Conservation (phyloP, 2,888 invertebrate genomes). For the Chymomyza fuscimana region DNA sequence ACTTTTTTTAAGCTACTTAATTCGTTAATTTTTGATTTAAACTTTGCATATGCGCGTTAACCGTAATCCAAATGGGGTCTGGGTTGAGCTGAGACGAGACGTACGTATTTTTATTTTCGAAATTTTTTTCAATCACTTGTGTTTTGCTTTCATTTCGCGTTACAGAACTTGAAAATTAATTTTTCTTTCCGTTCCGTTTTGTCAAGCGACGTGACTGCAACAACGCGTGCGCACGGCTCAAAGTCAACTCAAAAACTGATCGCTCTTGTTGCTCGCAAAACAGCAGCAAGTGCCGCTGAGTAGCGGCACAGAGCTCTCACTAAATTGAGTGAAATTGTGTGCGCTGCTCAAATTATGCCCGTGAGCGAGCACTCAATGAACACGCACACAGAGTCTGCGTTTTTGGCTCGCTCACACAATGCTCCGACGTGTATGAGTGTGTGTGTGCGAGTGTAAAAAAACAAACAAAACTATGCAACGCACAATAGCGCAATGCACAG, state of each 20-base stretch:
- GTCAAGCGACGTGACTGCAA: slow-evolving; percentile 47
- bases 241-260: slow-evolving; percentile 79
- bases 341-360: slow-evolving; percentile 46
- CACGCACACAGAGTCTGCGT: slow-evolving; percentile 62
- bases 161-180: slow-evolving; percentile 23
- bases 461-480: slow-evolving; percentile 66
- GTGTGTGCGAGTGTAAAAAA: slow-evolving; percentile 24
- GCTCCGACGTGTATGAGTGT: not conserved
- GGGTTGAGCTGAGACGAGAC: slow-evolving; percentile 45
- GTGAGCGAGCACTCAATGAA: slow-evolving; percentile 71
- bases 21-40: slow-evolving; percentile 25
- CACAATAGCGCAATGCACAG: slow-evolving; percentile 62
- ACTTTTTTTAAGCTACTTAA: not conserved
- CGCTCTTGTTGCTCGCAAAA: slow-evolving; percentile 46
- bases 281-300: slow-evolving; percentile 59
- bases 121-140: slow-evolving; percentile 21
- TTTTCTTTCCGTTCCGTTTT: slow-evolving; percentile 25
- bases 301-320: slow-evolving; percentile 14
- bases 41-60: slow-evolving; percentile 56
- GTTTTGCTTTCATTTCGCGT: slow-evolving; percentile 22
- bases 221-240: slow-evolving; percentile 70
- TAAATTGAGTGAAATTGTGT: slow-evolving; percentile 42
- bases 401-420: slow-evolving; percentile 5
- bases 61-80: slow-evolving; percentile 76
- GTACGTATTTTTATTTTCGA: not conserved